Conservation (phyloP, 2,797 vertebrate genomes). For the Urosaurus nigricauda region DNA sequence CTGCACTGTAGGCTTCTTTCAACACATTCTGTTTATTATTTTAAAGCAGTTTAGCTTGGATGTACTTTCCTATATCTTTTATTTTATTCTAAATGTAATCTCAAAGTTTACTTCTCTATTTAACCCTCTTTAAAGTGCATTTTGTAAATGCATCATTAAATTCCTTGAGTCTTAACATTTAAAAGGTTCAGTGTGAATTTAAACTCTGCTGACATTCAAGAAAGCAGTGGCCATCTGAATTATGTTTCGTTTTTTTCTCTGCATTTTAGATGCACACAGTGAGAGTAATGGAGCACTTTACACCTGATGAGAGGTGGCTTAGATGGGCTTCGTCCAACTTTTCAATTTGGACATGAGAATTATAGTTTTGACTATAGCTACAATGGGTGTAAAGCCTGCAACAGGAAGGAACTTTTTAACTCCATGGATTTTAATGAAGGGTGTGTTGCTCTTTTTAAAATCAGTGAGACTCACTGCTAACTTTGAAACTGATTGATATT, state of each 20-base stretch:
- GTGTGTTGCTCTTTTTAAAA: not conserved
- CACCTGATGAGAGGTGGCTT: not conserved
- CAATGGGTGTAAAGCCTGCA: not conserved
- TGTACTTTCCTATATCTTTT: constrained; percentile 60
- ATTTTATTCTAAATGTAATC: constrained; percentile 52
- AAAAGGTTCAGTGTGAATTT: constrained; percentile 56
- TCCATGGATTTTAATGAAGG: not conserved
- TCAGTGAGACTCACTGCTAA: not conserved
- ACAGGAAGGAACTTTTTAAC: not conserved
- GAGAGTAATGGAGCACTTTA: accelerated
- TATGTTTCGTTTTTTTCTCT: constrained; percentile 48
- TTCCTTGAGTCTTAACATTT: constrained; percentile 39
- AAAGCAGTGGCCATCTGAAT: constrained; percentile 52
- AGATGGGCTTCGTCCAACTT: constrained; percentile 28
- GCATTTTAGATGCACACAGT: constrained; percentile 19
- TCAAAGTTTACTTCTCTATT: constrained; percentile 63
- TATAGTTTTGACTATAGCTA: constrained; percentile 17
- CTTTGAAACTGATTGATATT: not conserved
- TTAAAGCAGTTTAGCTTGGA: constrained; percentile 67
- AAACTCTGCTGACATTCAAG: constrained; percentile 58
- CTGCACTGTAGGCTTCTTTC: constrained; percentile 56
- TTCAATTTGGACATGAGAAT: not conserved
- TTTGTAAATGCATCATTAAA: constrained; percentile 39
- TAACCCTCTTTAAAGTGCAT: constrained; percentile 38
- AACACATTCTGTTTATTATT: constrained; percentile 69